A percentile compares a stretch with the other conserved stretches of the same genome.
Evolutionary conservation across 2,113 vertebrate species (phyloP).

Genomic region (mouse (Mus musculus)): DNA sequence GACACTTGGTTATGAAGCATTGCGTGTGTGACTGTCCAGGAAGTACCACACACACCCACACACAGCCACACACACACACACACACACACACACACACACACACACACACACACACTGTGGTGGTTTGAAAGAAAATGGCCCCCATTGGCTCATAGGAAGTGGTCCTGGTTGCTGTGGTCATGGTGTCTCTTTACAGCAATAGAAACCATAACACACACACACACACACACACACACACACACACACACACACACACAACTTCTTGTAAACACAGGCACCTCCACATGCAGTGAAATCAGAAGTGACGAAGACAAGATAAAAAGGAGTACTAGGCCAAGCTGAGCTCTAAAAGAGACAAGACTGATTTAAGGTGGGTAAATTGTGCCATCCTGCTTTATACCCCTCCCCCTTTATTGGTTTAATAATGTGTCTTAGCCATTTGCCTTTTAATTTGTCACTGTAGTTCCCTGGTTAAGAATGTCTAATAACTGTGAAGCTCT

Average conservation of each 20-base stretch:
- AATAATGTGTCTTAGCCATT: conserved; percentile 10
- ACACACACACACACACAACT: background rate
- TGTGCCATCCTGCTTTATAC: background rate
- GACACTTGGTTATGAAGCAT: background rate
- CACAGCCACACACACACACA: background rate
- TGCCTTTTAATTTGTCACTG: conserved; percentile 56
- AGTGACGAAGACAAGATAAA: background rate
- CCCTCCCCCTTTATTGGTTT: background rate
- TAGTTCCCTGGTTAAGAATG: background rate
- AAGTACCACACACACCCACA: no score
- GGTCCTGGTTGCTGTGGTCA: no score
- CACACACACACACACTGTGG: background rate
- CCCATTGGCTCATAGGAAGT: no score
- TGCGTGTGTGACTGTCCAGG: background rate
- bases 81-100: background rate
- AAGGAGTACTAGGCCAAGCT: background rate
- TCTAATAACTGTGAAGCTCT: conserved; percentile 7
- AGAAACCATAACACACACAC: background rate
- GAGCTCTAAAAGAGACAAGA: background rate
- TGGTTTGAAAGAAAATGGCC: no score
- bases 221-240: background rate
- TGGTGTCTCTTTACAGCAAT: no score
- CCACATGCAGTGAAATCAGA: background rate
- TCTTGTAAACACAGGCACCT: background rate
- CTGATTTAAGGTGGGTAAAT: background rate